Evolutionary conservation across 2,888 invertebrate species (phyloP), one percentile per base, ranked within the genome.

Genomic region (Phalera bucephala): DNA sequence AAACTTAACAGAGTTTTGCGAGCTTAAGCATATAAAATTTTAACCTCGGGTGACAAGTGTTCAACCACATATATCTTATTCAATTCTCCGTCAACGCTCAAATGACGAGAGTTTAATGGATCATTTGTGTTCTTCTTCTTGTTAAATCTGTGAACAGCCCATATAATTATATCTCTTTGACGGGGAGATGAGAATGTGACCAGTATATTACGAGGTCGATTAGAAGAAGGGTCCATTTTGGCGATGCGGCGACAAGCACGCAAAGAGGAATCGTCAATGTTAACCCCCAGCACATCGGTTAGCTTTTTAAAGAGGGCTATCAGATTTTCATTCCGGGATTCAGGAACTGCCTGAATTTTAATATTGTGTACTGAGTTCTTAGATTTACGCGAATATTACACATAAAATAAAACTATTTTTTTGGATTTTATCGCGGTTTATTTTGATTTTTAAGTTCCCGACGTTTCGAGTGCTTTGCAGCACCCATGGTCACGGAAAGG

Each of bases 261-360:
- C 8, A 26, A 0, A 1, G 13, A 13, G 1, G 7, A 13, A 8
- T 13, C 13, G 4, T 26, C 26, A 8, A 13, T 13, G 5, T 8
- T 1, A 13, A 13, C n/a, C 2, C 8, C 8, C 8, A 26, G 1
- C 3, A 8, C 1, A 26, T 13, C 13, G 1, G 8, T 8, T 13
- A 26, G 13, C 13, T 13, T 13, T 8, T 26, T 26, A 2, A 26
- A 26, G 6, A 26, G 1, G 8, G 13, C 17, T 6, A 5, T 11
- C 19, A 26, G n/a, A 11, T 15, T 31, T 14, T 17, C n/a, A n/a
- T n/a, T n/a, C n/a, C 31, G 14, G 11, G 28, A 8, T 6, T 39
- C 39, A 9, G 39, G 31, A 3, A 39, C 31, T 3, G 31, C 31
- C 9, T 39, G 34, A 3, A 39, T 31, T 19, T 40, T 35, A 19